Evolutionary conservation across 2,797 vertebrate species (phyloP).

Genomic region (Bradypodion ventrale): DNA sequence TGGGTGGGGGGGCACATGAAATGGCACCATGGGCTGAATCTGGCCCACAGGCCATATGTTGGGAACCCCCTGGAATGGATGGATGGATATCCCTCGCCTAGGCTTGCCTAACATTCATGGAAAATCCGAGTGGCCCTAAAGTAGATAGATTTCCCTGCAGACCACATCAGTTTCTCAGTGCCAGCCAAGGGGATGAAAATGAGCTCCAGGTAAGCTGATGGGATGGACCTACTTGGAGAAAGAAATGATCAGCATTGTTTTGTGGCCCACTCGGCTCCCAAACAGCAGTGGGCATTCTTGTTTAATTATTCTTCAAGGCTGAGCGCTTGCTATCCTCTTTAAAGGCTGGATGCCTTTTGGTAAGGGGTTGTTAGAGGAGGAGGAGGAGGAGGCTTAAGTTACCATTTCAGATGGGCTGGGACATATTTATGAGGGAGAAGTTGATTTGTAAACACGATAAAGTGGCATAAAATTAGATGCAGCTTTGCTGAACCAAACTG

Average conservation of each 20-base stretch:
- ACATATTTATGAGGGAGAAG: slow-evolving; percentile 12
- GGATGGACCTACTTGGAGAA: background rate
- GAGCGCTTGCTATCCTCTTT: background rate
- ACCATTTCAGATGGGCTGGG: slow-evolving; percentile 4
- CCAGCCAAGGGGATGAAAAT: too few species aligned
- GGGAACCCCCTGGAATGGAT: too few species aligned
- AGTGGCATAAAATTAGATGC: slow-evolving; percentile 18
- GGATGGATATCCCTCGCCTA: too few species aligned
- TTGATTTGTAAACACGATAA: slow-evolving; percentile 23
- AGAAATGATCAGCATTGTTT: too few species aligned
- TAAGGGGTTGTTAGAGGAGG: background rate
- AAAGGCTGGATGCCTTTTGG: background rate
- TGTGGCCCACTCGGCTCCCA: background rate
- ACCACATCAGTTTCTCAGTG: too few species aligned
- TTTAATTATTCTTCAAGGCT: background rate
- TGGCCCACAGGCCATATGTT: too few species aligned
- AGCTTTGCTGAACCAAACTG: slow-evolving; percentile 3
- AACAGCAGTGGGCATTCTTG: background rate
- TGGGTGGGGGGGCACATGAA: too few species aligned
- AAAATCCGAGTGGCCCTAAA: too few species aligned
- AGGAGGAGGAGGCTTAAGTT: background rate
- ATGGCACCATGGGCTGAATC: too few species aligned
- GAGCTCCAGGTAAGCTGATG: background rate
- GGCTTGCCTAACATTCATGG: too few species aligned
- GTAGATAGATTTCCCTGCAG: too few species aligned